These are phyloP conservation scores for Netelia melanura DNA, from an alignment of 2,888 invertebrate species.

Conservation along the genomic window DNA sequence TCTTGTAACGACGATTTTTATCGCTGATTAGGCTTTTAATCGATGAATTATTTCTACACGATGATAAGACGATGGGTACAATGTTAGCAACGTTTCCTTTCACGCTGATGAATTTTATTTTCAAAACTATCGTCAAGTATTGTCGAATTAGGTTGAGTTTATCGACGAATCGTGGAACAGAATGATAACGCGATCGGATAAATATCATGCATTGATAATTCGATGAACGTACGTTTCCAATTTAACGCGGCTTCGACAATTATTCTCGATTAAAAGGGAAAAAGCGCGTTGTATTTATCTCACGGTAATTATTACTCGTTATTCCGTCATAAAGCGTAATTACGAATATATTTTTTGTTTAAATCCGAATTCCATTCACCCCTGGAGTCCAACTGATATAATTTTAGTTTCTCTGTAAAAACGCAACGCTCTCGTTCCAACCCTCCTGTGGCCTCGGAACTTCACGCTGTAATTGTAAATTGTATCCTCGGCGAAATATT, in stretches of 20 bases:
- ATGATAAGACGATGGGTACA: no score
- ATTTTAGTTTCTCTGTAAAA: constrained; percentile 1
- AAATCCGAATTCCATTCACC: background rate
- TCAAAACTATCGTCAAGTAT: background rate
- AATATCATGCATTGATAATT: background rate
- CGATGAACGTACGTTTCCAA: no score
- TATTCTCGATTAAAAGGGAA: no score
- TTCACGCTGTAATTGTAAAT: constrained; percentile 41
- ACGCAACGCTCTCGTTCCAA: background rate
- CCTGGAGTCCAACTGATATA: background rate
- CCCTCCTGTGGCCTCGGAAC: background rate
- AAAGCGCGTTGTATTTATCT: background rate
- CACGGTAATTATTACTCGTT: background rate
- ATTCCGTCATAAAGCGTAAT: background rate
- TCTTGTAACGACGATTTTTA: no score
- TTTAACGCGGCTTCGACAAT: no score
- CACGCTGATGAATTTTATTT: background rate
- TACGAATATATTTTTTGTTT: background rate
- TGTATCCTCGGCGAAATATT: constrained; percentile 40
- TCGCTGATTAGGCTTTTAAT: no score
- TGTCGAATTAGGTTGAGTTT: background rate
- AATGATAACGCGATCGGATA: background rate
- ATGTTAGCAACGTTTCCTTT: no score
- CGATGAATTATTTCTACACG: no score
- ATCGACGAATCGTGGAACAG: background rate